Base-by-base conservation (phyloP, 2,888 invertebrate species). In the Yponomeuta plumbellus region DNA sequence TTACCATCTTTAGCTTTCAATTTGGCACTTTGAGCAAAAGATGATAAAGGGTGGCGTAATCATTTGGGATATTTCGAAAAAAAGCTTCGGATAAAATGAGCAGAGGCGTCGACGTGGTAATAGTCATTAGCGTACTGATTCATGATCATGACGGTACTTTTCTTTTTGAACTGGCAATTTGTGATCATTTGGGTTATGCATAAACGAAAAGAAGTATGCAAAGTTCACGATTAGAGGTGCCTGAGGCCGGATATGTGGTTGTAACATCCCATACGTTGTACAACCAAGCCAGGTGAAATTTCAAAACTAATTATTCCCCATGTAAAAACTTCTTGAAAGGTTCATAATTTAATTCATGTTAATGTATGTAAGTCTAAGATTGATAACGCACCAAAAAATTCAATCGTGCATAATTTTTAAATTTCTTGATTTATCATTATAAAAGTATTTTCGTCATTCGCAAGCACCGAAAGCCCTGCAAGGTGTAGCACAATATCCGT, bases 1-100 rank as follows among this genome's bases (percentile, higher is more conserved):
- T 91, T 88, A 88, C 89, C 86, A 83, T 86, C 89, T 88, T 86
- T 84, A 84, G 85, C 88, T 86, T 88, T 88, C 88, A 90, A 90
- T 90, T 89, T 87, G 84, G 84, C 78, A 84, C 84, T 87, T 87
- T 85, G 80, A 80, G 79, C 79, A 78, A 76, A 73, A 76, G 73
- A 76, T 80, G 82, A 80, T 81, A 82, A 85, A 80, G 79, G 82
- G 80, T 52, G 79, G 59, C 64, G 63, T 21, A 58, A 59, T 40
- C 59, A 65, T 65, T 65, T 17, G 21, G 59, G 21, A 65, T 65
- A 40, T 22, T 64, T 40, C 63, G 44, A 20, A 63, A 63, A 39
- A 52, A 52, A 52, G 44, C 17, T 17, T 52, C 44, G 44, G 17
- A 52, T 52, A 52, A 52, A 61, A 23, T 23, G 21, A 61, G 61